Percentiles rank a stretch among this genome's conserved stretches.
These are phyloP conservation scores for Malachius bipustulatus DNA, from an alignment of 2,888 invertebrate species.

Conservation along the genomic window DNA sequence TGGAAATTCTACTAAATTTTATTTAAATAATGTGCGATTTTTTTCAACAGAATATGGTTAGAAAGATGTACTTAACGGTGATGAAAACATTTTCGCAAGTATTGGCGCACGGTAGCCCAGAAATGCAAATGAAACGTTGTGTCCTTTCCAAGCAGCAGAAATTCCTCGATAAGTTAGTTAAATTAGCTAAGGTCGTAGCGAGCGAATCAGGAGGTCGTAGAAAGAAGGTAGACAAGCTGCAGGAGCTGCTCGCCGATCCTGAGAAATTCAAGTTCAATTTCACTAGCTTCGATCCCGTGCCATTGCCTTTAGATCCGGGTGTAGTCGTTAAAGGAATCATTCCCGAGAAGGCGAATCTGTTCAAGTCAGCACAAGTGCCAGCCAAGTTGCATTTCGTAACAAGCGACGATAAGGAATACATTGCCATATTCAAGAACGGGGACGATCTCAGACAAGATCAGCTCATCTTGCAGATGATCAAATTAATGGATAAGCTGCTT, in stretches of 20 bases:
- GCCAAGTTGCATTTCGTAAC: slow-evolving; percentile 81
- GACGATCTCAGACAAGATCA: slow-evolving; percentile 97
- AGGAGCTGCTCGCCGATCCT: slow-evolving; percentile 67
- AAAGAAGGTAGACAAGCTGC: slow-evolving; percentile 83
- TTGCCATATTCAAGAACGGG: slow-evolving; percentile 94
- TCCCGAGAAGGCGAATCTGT: slow-evolving; percentile 80
- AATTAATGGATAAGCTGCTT: slow-evolving; percentile 92
- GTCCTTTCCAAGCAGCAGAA: slow-evolving; percentile 76
- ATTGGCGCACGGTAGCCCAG: slow-evolving; percentile 54
- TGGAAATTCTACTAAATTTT: slow-evolving; percentile 2
- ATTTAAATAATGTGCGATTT: neutral
- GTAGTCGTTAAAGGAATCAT: slow-evolving; percentile 80
- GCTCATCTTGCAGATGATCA: slow-evolving; percentile 93
- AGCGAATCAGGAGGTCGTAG: slow-evolving; percentile 84
- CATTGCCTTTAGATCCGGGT: slow-evolving; percentile 89
- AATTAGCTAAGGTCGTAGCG: slow-evolving; percentile 75
- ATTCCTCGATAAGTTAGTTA: slow-evolving; percentile 84
- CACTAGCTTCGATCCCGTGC: slow-evolving; percentile 80
- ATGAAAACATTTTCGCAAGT: slow-evolving; percentile 74
- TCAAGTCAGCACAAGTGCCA: slow-evolving; percentile 96
- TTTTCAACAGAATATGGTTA: slow-evolving; percentile 29
- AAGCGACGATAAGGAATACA: slow-evolving; percentile 70
- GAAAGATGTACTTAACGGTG: slow-evolving; percentile 82
- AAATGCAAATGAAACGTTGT: slow-evolving; percentile 61
- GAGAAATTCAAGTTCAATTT: slow-evolving; percentile 79